Evolutionary conservation across 2,797 vertebrate genomes (phyloP), one percentile per base, ranked within the genome.

Genomic region (Enteromius argenteus): DNA sequence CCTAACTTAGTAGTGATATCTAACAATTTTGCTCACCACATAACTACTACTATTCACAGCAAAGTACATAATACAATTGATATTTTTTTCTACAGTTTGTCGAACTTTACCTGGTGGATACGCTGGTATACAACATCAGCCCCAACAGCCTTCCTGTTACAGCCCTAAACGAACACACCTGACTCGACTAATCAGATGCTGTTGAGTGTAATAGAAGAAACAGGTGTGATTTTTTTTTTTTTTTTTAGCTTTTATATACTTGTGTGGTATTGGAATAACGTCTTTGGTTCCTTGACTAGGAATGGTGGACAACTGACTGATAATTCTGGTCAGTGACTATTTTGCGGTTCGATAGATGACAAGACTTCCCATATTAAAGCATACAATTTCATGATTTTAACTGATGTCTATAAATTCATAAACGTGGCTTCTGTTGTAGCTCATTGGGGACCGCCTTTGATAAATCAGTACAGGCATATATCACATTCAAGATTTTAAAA

Each of bases 111-210:
- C 81, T 83, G 49, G 9, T 23, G 62, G 4, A 42, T 76, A 44
- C 81, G 73, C 7, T 56, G 35, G 35, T 44, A 35, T 69, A 46
- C 73, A 51, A 62, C 42, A 66, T 74, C 44, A 51, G 58, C 32
- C 4, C 53, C 5, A 19, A 39, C 60, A 62, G 30, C 30, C n/a
- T 21, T 56, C 35, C 15, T n/a, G 62, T 21, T 4, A 9, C 72
- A 37, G 15, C 44, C n/a, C 62, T 83, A 44, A 77, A 77, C 23
- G 42, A 23, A 9, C 73, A 32, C 81, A 83, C 62, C 73, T 83
- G 81, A 27, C 35, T 3, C 37, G 10, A 75, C 81, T 83, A 77
- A 83, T 83, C 49, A 83, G 62, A 62, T 3, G n/a, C 13, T 39
- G 44, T 1, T 46, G 37, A 73, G 67, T 35, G 68, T 69, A 14